Evolutionary conservation across 1,140 invertebrate species (phyloP).

Genomic region (Dreissena rostriformis): DNA sequence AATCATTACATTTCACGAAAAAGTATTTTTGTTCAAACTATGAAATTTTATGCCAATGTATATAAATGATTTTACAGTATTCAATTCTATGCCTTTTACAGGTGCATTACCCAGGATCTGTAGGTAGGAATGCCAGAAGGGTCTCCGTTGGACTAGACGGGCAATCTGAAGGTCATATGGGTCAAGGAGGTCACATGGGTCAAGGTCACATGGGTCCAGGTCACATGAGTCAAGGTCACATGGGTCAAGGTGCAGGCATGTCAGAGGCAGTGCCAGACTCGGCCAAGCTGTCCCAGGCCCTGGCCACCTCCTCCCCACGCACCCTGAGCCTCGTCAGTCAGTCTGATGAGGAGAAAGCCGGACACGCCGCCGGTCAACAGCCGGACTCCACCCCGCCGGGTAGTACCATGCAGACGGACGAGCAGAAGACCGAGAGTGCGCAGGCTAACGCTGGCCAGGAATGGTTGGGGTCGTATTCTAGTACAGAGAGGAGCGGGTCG

Average conservation of each 20-base stretch:
- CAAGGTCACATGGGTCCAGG: conserved; percentile 58
- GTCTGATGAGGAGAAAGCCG: conserved; percentile 76
- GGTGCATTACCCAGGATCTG: no score
- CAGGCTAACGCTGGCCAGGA: conserved; percentile 30
- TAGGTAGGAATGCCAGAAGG: conserved; percentile 37
- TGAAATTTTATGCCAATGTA: no score
- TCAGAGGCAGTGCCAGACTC: conserved; percentile 70
- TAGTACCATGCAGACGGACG: conserved; percentile 64
- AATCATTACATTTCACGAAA: no score
- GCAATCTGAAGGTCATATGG: conserved; percentile 58
- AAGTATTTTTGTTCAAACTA: no score
- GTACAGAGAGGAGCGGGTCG: not conserved
- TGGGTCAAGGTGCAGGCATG: conserved; percentile 47
- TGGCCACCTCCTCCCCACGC: conserved; percentile 59
- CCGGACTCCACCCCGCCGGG: conserved; percentile 40
- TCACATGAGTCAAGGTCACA: not conserved
- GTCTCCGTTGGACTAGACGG: conserved; percentile 42
- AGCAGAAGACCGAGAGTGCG: conserved; percentile 68
- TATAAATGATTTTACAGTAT: no score
- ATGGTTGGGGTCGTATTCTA: no score
- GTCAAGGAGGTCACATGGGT: conserved; percentile 62
- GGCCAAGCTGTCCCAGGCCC: conserved; percentile 68
- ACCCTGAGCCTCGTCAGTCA: conserved; percentile 41
- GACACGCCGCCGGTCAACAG: conserved; percentile 68
- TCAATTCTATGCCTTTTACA: no score